Evolutionary conservation across 1,140 invertebrate species (phyloP), one percentile per base, ranked within the genome.

Genomic region (Pteromalus puparum): DNA sequence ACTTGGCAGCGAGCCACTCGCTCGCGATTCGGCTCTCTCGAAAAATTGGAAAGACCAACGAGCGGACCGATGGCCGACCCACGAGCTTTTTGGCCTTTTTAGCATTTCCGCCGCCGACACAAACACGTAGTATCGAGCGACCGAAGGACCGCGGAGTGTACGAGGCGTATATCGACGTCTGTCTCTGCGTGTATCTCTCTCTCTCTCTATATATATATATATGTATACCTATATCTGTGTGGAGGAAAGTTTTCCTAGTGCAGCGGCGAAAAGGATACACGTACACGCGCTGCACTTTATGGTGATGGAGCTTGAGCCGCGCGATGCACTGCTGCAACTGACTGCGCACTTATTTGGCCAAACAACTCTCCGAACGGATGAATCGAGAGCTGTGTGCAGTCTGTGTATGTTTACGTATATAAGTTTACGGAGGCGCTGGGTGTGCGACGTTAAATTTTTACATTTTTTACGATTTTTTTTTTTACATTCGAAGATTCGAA

Each of bases 31-130:
- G 7, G 18, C 74, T 70, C 61, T 48, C 28, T 48, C 28, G 42
- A 78, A 83, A 83, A 83, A 84, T 84, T 74, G 67, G 28, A 80
- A 61, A 79, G 74, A 53, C 74, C 74, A 70, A n/a, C 48, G 81
- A 65, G 42, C 24, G 67, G 67, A 46, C 34, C 67, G 65, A 46
- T 81, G 80, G 24, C 42, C 61, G 73, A 74, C 30, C 9, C 38
- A 21, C n/a, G 6, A 38, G 38, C 74, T 76, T 48, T 76, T 76
- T 30, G 34, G 26, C 4, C 28, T 61, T 81, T 74, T 81, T 61
- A 53, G 65, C 70, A 73, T 81, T 74, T 42, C 38, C 48, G 5
- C 46, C 30, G 30, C 30, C 30, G 30, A 34, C 30, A 28, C 68
- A 61, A 65, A 65, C 34, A n/a, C 21, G 53, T 82, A 82, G n/a